Evolutionary conservation across 2,797 vertebrate species (phyloP).

Genomic region (Bryconaethiops microstoma): DNA sequence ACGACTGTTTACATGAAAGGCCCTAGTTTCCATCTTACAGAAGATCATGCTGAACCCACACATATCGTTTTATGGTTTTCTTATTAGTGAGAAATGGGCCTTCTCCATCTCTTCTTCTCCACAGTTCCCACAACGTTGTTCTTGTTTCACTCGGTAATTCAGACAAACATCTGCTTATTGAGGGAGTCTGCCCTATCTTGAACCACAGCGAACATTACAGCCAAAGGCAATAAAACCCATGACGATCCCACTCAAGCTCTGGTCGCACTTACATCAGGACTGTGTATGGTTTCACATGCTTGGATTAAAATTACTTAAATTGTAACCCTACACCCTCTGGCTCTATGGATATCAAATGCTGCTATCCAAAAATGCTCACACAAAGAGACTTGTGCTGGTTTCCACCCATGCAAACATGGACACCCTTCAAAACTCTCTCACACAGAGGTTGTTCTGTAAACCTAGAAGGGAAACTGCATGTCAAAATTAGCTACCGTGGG

Average conservation of each 20-base stretch:
- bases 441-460: conserved; percentile 68
- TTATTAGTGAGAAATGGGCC: conserved; percentile 79
- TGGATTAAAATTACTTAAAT: conserved; percentile 99
- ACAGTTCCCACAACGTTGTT: conserved; percentile 91
- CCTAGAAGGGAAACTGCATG: conserved; percentile 29
- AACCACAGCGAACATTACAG: conserved; percentile 85
- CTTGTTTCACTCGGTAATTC: conserved; percentile 98
- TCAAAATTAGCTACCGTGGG: conserved; percentile 1
- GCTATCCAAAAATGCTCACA: conserved; percentile 86
- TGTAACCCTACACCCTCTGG: conserved; percentile 92
- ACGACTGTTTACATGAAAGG: conserved; percentile 47
- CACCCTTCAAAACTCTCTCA: conserved; percentile 60
- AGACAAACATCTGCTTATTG: conserved; percentile 98
- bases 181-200: conserved; percentile 97
- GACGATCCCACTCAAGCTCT: conserved; percentile 88
- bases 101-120: conserved; percentile 62
- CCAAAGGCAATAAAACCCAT: conserved; percentile 97
- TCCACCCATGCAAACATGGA: conserved; percentile 67
- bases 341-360: conserved; percentile 88
- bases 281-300: conserved; percentile 97
- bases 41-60: conserved; percentile 63
- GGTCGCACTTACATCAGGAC: conserved; percentile 94
- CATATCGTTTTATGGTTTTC: conserved; percentile 73
- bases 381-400: conserved; percentile 66
- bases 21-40: conserved; percentile 26